Base-by-base conservation (phyloP, 2,113 vertebrate species). In the Plecturocebus donacophilus region DNA sequence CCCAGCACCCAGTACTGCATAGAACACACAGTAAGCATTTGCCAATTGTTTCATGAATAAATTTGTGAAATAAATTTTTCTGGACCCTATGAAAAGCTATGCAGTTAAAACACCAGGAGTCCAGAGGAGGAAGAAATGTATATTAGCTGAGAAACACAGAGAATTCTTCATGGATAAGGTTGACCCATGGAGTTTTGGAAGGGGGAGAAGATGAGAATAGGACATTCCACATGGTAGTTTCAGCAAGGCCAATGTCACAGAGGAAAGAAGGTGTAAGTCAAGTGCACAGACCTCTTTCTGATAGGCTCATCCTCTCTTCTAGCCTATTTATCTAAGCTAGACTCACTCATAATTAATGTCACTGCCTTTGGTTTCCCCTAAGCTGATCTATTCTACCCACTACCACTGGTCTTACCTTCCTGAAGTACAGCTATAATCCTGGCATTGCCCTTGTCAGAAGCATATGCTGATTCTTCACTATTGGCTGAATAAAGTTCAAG, bases 381-480 rank as follows among this genome's bases (percentile, higher is more conserved):
- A 4, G 47, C 30, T 38, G 25, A n/a, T n/a, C 68, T 84, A 20
- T 0, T 11, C 40, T n/a, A 42, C 21, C 42, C 58, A 80, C 20
- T 10, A 4, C 49, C 9, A 9, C n/a, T 2, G 49, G 19, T 19
- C 80, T 83, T 70, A 61, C 42, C n/a, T 38, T 90, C 66, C 12
- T 3, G 76, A 82, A 90, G 17, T 21, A n/a, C 23, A 66, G 13
- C 14, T 47, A 14, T 2, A 35, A 7, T 56, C 35, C 58, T 6
- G 38, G 8, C 4, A 0, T 6, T 42, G 45, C 9, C 23, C n/a
- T 91, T 56, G 66, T 79, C 54, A 79, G 14, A 64, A 87, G 20
- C 5, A 42, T 6, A 30, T 0, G 0, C 8, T 35, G n/a, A 89
- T 25, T 21, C 16, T 14, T 3, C 25, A 12, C 38, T 27, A 25